These are phyloP conservation scores for Prolemur simus DNA, from an alignment of 2,113 vertebrate species.

Conservation along the genomic window DNA sequence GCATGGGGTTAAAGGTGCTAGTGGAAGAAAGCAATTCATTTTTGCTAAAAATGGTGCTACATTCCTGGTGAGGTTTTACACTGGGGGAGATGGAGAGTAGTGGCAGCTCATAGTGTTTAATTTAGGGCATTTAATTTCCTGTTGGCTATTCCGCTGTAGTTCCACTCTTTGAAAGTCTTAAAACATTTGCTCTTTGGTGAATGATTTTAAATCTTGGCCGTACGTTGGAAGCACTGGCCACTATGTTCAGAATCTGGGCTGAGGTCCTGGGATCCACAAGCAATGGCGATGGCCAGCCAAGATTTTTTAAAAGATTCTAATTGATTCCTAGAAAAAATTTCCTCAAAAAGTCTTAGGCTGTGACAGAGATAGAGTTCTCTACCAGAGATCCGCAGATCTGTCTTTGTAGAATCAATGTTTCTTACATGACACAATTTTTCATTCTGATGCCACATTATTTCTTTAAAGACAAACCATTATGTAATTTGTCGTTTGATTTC, in stretches of 20 bases:
- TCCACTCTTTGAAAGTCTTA: neutral
- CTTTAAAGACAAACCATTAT: neutral
- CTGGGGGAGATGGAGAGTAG: neutral
- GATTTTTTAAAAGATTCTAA: neutral
- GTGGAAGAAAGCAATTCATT: neutral
- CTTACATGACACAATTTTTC: slow-evolving; percentile 12
- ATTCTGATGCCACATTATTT: neutral
- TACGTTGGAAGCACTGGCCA: neutral
- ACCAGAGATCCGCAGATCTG: neutral
- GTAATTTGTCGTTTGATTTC: neutral
- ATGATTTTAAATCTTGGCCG: slow-evolving; percentile 18
- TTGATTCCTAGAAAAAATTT: neutral
- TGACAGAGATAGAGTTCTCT: neutral
- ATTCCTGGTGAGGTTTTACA: neutral
- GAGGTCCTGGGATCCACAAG: neutral
- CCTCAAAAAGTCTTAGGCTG: neutral
- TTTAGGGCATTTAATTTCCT: neutral
- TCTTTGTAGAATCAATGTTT: neutral
- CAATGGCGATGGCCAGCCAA: neutral
- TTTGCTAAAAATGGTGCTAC: neutral
- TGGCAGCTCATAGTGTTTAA: neutral
- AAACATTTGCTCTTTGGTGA: neutral
- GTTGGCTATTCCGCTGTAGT: neutral
- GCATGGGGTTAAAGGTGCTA: neutral
- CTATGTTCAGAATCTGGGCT: slow-evolving; percentile 2